A percentile compares a stretch with the other conserved stretches of the same genome.
phyloP scores from a whole-genome alignment of 2,113 vertebrate genomes.

The Seriola quinqueradiata region DNA sequence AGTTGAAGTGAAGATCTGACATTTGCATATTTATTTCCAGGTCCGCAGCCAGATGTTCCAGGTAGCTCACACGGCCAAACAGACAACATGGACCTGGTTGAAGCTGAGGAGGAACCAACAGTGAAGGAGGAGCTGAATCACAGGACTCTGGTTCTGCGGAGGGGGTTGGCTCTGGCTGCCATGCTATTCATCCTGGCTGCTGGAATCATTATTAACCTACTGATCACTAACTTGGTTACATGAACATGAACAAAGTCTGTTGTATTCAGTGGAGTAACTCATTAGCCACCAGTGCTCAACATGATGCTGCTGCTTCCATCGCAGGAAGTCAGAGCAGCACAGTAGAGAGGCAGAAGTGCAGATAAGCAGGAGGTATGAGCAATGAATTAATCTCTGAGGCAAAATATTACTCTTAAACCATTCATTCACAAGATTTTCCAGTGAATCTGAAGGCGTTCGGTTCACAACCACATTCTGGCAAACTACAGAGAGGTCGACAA shows the following conservation, averaged over 20 bases:
- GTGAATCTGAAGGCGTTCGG: neutral
- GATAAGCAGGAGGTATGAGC: neutral
- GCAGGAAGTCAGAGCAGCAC: neutral
- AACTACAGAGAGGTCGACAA: neutral
- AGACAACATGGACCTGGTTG: constrained; percentile 45
- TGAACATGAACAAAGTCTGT: constrained; percentile 29
- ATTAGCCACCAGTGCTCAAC: neutral
- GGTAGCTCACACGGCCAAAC: neutral
- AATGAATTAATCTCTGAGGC: neutral
- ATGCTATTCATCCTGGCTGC: constrained; percentile 76
- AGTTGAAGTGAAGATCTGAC: neutral
- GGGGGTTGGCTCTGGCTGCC: constrained; percentile 67
- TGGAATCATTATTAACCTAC: constrained; percentile 69
- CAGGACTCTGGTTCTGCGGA: constrained; percentile 63
- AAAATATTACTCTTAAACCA: neutral
- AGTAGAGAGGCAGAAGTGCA: neutral
- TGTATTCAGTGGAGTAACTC: neutral
- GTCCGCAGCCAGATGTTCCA: constrained; percentile 10
- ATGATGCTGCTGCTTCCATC: constrained; percentile 3
- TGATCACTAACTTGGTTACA: constrained; percentile 56
- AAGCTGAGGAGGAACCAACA: neutral
- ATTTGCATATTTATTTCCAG: constrained; percentile 32
- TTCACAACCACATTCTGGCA: neutral
- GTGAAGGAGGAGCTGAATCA: constrained; percentile 5
- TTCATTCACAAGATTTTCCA: neutral